Evolutionary conservation across 2,888 invertebrate genomes (phyloP), one percentile per base, ranked within the genome.

Genomic region (Hyles lineata): DNA sequence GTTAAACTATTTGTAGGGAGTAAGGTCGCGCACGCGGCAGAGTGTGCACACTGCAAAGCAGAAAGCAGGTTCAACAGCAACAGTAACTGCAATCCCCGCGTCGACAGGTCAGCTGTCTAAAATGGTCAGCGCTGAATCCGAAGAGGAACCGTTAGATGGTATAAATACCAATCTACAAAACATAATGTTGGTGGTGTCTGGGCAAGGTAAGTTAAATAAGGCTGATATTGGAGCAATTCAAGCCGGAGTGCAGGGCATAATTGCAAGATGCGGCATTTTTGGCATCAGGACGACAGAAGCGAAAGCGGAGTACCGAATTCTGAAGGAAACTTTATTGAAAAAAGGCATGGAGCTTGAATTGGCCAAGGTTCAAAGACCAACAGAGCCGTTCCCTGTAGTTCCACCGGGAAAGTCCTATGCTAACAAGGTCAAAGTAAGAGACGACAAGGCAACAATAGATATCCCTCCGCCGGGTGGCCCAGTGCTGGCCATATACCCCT

Each of bases 401-500:
- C n/a, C n/a, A n/a, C n/a, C 32, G 7, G 3, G 32, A 32, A 32
- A 6, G 5, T 32, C 43, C 21, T 15, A 2, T 8, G 35, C 35
- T 35, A 35, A 7, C 3, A 6, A 5, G 5, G 35, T 35, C 7
- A 3, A 8, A 7, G 35, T 35, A 8, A 35, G 7, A 0, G 11
- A 7, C 0, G 29, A 71, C 35, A 35, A 7, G 7, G 17, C 6
- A 19, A 19, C 15, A 6, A 5, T 62, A 2, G 32, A 35, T 1
- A 63, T 63, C 4, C 62, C 62, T 0, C 35, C 35, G 0, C n/a
- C 35, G 0, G 6, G 6, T 0, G 78, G 76, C 1, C 75, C 76
- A 0, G 70, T 76, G 0, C 61, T 80, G 0, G 9, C 74, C 0
- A 72, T 80, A 0, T 80, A 80, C 72, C 78, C 78, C 0, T 59